Evolutionary conservation across 2,113 vertebrate species (phyloP).

Genomic region (Progne subis): DNA sequence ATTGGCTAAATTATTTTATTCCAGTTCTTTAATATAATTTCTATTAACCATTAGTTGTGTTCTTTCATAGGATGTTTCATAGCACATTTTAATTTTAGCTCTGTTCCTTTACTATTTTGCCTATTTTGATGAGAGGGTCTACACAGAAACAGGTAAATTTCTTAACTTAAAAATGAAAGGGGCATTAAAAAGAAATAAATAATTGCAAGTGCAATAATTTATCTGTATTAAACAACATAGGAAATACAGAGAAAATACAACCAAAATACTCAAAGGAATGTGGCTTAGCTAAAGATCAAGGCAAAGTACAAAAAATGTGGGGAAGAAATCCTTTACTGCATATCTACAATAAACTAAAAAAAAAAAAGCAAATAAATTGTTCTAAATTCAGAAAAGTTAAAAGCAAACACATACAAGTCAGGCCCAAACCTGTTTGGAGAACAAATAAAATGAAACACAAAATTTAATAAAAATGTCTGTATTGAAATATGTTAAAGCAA

Average conservation of each 20-base stretch:
- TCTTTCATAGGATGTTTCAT: neutral
- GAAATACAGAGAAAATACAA: neutral
- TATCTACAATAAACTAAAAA: neutral
- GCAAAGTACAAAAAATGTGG: neutral
- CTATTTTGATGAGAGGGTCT: neutral
- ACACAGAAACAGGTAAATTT: too few relatives aligned
- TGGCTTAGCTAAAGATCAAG: neutral
- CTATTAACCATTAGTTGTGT: neutral
- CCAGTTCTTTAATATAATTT: neutral
- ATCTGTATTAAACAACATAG: neutral
- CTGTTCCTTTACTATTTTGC: neutral
- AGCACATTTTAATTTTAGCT: neutral
- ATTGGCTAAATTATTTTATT: neutral
- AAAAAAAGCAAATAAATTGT: neutral
- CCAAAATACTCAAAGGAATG: neutral
- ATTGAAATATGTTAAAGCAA: neutral
- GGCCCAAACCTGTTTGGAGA: neutral
- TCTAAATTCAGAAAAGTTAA: neutral
- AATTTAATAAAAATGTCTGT: neutral
- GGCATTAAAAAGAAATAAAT: too few relatives aligned
- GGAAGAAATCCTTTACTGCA: neutral
- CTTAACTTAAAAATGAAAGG: too few relatives aligned
- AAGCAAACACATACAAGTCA: neutral
- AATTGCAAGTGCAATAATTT: too few relatives aligned
- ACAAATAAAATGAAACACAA: neutral